phyloP scores from a whole-genome alignment of 2,888 invertebrate genomes.

The Trisateles emortualis region DNA sequence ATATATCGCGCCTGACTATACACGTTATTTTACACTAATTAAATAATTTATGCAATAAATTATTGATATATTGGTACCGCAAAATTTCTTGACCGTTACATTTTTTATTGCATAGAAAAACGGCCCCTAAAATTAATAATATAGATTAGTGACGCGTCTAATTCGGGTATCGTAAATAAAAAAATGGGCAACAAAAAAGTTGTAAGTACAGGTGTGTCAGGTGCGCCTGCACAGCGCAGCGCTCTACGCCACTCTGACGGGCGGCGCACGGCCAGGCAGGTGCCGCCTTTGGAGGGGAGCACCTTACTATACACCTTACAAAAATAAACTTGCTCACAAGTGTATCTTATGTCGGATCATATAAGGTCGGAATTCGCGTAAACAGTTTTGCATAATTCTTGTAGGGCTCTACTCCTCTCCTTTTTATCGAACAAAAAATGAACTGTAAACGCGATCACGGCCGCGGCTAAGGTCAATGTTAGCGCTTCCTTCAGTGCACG shows the following conservation, averaged over 20 bases:
- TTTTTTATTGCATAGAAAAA: conserved; percentile 7
- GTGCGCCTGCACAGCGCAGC: conserved; percentile 71
- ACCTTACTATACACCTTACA: conserved; percentile 83
- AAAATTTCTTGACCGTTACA: not conserved
- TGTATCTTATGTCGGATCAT: conserved; percentile 15
- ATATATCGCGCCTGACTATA: not conserved
- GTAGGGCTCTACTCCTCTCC: conserved; percentile 87
- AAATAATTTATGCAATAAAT: conserved; percentile 20
- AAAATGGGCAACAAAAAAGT: conserved; percentile 47
- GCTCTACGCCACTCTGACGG: conserved; percentile 77
- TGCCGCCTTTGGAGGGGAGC: conserved; percentile 86
- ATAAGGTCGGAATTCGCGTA: conserved; percentile 47
- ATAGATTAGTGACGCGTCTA: conserved; percentile 8
- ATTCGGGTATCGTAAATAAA: not conserved
- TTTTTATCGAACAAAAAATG: conserved; percentile 87
- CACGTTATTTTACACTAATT: conserved; percentile 13
- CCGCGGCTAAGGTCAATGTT: conserved; percentile 87
- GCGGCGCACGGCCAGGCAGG: conserved; percentile 81
- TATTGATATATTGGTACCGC: conserved; percentile 15
- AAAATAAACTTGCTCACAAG: conserved; percentile 51
- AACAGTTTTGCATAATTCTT: conserved; percentile 39
- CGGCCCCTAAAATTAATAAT: conserved; percentile 2
- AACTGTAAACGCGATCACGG: conserved; percentile 88
- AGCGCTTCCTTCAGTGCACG: conserved; percentile 87
- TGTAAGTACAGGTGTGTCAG: conserved; percentile 71